Conservation (phyloP, 1,140 invertebrate species). For the Sarcophaga bullata region DNA sequence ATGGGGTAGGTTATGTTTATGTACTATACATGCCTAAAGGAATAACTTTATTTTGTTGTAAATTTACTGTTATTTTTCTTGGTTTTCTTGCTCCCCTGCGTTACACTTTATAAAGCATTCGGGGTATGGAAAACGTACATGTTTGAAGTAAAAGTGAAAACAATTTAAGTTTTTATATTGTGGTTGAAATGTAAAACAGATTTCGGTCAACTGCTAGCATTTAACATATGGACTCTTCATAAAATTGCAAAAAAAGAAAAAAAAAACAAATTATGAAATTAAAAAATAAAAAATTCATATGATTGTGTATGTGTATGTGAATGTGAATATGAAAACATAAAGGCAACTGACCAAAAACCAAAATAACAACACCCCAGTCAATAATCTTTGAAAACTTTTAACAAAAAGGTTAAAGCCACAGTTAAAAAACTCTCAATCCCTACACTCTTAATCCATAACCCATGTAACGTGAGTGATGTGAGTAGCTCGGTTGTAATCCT, state of each 20-base stretch:
- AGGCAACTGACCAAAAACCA: neutral
- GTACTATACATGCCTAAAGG: neutral
- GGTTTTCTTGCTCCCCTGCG: too few species aligned
- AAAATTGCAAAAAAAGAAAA: too few species aligned
- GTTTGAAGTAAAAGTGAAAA: neutral
- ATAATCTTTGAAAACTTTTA: conserved; percentile 3
- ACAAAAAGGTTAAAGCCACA: too few species aligned
- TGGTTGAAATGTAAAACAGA: conserved; percentile 23
- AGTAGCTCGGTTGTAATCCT: too few species aligned
- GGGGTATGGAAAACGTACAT: too few species aligned
- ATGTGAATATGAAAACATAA: too few species aligned
- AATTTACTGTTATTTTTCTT: neutral
- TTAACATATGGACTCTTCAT: neutral
- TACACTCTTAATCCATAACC: too few species aligned
- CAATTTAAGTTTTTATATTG: neutral
- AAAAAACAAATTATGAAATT: too few species aligned
- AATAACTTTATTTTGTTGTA: neutral
- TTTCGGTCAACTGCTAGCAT: conserved; percentile 1
- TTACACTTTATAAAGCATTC: neutral
- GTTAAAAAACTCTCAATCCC: too few species aligned
- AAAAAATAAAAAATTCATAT: too few species aligned
- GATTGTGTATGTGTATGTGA: too few species aligned
- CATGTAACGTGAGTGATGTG: too few species aligned
- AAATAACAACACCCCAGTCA: conserved; percentile 5
- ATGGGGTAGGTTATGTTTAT: neutral